Evolutionary conservation across 1,140 invertebrate species (phyloP).

Genomic region (Eriocheir sinensis): DNA sequence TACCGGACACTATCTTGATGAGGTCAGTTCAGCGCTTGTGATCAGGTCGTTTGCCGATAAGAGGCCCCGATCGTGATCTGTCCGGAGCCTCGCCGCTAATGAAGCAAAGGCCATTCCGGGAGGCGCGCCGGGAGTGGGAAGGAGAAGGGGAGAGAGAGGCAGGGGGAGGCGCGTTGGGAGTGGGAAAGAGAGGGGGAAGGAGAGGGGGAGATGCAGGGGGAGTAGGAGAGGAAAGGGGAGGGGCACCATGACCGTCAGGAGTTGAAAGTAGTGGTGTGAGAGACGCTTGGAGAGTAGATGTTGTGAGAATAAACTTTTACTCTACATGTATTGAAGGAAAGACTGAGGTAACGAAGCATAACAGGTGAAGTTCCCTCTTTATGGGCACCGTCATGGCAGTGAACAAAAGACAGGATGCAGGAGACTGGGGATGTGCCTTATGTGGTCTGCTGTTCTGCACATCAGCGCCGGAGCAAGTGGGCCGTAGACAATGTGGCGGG

Average conservation of each 20-base stretch:
- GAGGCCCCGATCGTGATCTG: not conserved
- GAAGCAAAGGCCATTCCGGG: constrained; percentile 5
- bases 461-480: too few species aligned
- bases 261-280: not conserved
- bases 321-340: not conserved
- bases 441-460: not conserved
- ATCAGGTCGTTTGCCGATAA: not conserved
- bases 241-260: too few species aligned
- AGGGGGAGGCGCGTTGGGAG: too few species aligned
- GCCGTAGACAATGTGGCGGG: too few species aligned
- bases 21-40: not conserved
- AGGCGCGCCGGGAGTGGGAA: not conserved
- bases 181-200: not conserved
- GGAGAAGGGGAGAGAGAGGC: not conserved
- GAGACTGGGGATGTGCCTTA: not conserved
- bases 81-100: not conserved
- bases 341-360: not conserved
- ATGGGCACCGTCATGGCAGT: not conserved
- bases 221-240: too few species aligned
- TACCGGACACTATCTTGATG: not conserved
- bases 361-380: not conserved
- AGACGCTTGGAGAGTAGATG: too few species aligned
- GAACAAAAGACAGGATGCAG: not conserved
- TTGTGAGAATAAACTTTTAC: too few species aligned
- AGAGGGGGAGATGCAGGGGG: not conserved